These are phyloP conservation scores for Drosophila paucipuncta DNA, from an alignment of 2,888 invertebrate genomes.

Conservation along the genomic window DNA sequence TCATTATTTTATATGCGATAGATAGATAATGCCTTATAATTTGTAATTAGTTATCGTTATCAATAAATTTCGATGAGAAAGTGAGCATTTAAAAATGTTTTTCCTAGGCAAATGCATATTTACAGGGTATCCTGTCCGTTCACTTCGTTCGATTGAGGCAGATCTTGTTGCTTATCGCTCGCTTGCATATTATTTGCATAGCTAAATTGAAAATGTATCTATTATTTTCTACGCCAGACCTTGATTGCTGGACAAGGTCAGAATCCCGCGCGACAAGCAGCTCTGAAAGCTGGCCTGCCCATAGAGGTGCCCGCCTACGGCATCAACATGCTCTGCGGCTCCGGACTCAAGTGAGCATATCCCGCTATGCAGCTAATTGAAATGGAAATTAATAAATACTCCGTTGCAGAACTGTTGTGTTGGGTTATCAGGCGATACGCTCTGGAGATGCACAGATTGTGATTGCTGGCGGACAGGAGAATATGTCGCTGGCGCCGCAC, in stretches of 20 bases:
- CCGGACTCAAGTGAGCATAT: slow-evolving; percentile 89
- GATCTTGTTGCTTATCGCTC: background rate
- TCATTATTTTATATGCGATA: too few species aligned
- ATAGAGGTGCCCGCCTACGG: slow-evolving; percentile 89
- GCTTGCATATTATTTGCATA: slow-evolving; percentile 20
- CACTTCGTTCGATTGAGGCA: background rate
- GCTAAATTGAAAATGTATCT: slow-evolving; percentile 39
- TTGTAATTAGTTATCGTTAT: too few species aligned
- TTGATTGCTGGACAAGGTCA: slow-evolving; percentile 91
- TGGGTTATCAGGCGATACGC: slow-evolving; percentile 90
- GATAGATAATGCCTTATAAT: too few species aligned
- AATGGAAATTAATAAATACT: background rate
- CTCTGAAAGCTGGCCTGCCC: slow-evolving; percentile 90
- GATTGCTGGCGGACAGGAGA: slow-evolving; percentile 93
- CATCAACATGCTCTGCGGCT: slow-evolving; percentile 93
- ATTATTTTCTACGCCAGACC: slow-evolving; percentile 84
- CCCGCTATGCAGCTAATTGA: background rate
- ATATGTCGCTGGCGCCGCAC: slow-evolving; percentile 92
- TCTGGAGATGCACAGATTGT: slow-evolving; percentile 89
- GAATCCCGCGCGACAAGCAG: slow-evolving; percentile 93
- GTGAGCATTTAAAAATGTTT: background rate
- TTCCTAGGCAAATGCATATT: background rate
- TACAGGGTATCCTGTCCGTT: background rate
- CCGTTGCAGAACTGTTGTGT: slow-evolving; percentile 87
- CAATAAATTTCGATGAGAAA: too few species aligned